Percentiles rank a stretch among this genome's conserved stretches.
phyloP scores from a whole-genome alignment of 2,888 invertebrate species.

The Heteropelma amictum region DNA sequence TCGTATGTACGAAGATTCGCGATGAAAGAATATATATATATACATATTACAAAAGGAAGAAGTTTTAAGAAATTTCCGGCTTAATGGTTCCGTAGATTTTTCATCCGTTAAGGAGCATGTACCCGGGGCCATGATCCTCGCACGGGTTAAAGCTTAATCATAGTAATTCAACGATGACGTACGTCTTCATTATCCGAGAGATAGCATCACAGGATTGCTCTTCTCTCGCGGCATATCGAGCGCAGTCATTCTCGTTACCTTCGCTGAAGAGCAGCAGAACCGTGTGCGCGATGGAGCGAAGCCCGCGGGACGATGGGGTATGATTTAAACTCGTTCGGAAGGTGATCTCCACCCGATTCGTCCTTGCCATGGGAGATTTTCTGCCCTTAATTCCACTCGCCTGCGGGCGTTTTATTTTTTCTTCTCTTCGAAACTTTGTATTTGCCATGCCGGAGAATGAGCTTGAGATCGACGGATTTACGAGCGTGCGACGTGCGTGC shows the following conservation, averaged over 20 bases:
- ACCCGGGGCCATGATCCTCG: conserved; percentile 42
- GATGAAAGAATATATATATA: too few species aligned
- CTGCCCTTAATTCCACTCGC: conserved; percentile 16
- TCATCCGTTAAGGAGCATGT: conserved; percentile 37
- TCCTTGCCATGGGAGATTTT: conserved; percentile 14
- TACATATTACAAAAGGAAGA: neutral
- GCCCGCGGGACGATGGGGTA: conserved; percentile 30
- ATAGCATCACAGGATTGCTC: conserved; percentile 44
- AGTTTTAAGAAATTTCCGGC: conserved; percentile 36
- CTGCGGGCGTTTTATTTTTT: conserved; percentile 16
- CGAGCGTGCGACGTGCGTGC: conserved; percentile 6
- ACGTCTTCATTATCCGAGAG: conserved; percentile 53
- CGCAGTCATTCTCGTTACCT: conserved; percentile 48
- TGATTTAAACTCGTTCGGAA: conserved; percentile 39
- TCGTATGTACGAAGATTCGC: conserved; percentile 4
- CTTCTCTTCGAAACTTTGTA: neutral
- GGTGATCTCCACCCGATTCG: conserved; percentile 26
- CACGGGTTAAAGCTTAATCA: conserved; percentile 45
- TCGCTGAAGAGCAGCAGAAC: conserved; percentile 28
- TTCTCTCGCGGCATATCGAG: conserved; percentile 24
- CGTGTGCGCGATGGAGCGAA: conserved; percentile 23
- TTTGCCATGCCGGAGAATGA: neutral
- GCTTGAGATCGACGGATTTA: neutral
- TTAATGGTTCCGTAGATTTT: conserved; percentile 45
- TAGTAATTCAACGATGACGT: conserved; percentile 51